Evolutionary conservation across 2,797 vertebrate genomes (phyloP), one percentile per base, ranked within the genome.

Genomic region (Lemur catta): DNA sequence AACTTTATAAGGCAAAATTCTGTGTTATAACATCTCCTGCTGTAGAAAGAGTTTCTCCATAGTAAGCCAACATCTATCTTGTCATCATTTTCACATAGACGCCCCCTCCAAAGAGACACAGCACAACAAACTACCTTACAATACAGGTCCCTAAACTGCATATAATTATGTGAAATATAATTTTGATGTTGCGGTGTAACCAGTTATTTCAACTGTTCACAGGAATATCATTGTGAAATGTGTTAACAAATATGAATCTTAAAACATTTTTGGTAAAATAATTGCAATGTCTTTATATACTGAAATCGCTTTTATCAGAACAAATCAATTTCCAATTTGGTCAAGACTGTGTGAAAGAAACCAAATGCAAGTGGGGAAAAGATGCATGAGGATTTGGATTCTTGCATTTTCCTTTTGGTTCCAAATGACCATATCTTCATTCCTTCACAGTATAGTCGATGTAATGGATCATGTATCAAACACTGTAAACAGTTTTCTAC

Each of bases 401-500:
- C 14, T 88, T 96, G 35, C 7, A 50, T 26, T 95, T 97, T 82
- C 33, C 67, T 82, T 95, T 93, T 59, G 57, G 4, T 93, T 52
- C 78, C 61, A 0, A 81, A 92, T 92, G 79, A 74, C 22, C 35
- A 41, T 84, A 86, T 95, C 93, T 95, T 93, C 17, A 50, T 80
- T 97, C 88, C 74, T 72, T 95, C 72, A 22, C 52, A 52, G 6
- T n/a, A 28, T 33, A 92, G 41, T 91, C 97, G 81, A 97, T 33
- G 7, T 59, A 96, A 71, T 4, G 26, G 84, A 80, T 98, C 86
- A 87, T 63, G 61, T 55, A 97, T 79, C 79, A 91, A 88, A 79
- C 20, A 46, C 4, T 20, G 52, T 55, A 96, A 98, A 98, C 92
- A 98, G 61, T 28, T 97, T 98, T 93, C 71, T 14, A 87, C 61